Conservation (phyloP, 2,888 invertebrate genomes). For the Agrilus biguttatus region DNA sequence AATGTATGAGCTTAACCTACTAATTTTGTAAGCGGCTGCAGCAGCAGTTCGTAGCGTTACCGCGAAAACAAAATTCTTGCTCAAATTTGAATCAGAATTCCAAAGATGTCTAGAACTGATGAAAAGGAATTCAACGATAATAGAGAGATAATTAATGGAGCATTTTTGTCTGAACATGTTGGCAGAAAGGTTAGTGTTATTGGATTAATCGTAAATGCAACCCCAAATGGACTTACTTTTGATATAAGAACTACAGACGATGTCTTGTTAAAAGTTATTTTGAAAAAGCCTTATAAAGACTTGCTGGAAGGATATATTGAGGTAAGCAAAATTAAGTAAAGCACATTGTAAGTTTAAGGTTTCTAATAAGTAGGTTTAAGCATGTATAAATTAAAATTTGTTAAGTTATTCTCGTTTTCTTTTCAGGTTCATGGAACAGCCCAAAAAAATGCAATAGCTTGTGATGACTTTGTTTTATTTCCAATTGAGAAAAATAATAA, state of each 20-base stretch:
- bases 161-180: conserved; percentile 19
- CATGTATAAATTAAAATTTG: not conserved
- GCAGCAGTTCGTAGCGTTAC: too few species aligned
- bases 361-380: not conserved
- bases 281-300: conserved; percentile 20
- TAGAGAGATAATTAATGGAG: conserved; percentile 25
- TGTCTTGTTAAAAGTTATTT: conserved; percentile 20
- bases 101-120: conserved; percentile 4
- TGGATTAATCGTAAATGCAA: conserved; percentile 20
- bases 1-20: too few species aligned
- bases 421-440: conserved; percentile 16
- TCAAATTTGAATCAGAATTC: too few species aligned
- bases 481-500: conserved; percentile 8
- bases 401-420: not conserved
- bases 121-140: conserved; percentile 3
- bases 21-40: too few species aligned
- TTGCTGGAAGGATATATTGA: conserved; percentile 24
- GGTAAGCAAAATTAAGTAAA: conserved; percentile 13
- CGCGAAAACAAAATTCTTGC: too few species aligned
- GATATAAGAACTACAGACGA: conserved; percentile 23
- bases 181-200: conserved; percentile 23
- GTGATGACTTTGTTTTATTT: conserved; percentile 14
- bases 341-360: not conserved
- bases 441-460: conserved; percentile 12
- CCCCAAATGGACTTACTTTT: conserved; percentile 21